phyloP scores from a whole-genome alignment of 2,797 vertebrate species.

The Pyrocephalus nanus region DNA sequence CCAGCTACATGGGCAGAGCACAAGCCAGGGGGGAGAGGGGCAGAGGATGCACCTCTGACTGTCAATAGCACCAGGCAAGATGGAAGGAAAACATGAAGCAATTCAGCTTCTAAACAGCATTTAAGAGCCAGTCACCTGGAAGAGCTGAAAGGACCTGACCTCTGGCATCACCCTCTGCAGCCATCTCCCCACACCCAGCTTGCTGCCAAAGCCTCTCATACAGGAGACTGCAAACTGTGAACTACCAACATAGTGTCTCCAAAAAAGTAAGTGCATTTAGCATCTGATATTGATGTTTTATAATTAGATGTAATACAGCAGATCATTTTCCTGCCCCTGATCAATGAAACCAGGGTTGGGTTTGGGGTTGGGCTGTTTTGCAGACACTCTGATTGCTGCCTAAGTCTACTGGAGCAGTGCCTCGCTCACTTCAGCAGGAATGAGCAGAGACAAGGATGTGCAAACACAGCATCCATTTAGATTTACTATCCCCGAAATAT shows the following conservation, averaged over 20 bases:
- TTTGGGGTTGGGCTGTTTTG: conserved; percentile 56
- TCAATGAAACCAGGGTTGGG: conserved; percentile 66
- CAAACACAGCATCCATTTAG: conserved; percentile 58
- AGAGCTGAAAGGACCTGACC: conserved; percentile 40
- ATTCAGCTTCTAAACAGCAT: not conserved
- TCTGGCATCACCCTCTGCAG: conserved; percentile 32
- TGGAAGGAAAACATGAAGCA: not conserved
- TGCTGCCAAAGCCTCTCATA: conserved; percentile 21
- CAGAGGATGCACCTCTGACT: not conserved
- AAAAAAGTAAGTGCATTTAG: conserved; percentile 48
- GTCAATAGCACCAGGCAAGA: not conserved
- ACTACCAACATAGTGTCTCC: conserved; percentile 17
- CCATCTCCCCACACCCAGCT: not conserved
- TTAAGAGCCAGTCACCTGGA: conserved; percentile 40
- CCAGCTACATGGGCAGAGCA: not conserved
- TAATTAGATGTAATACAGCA: conserved; percentile 76
- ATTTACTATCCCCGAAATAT: conserved; percentile 71
- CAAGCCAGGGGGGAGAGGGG: not conserved
- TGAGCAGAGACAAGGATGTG: conserved; percentile 38
- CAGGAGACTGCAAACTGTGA: conserved; percentile 55
- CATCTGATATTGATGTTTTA: conserved; percentile 72
- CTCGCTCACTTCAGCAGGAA: conserved; percentile 1
- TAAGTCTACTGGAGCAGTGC: conserved; percentile 31
- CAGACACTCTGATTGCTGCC: conserved; percentile 50
- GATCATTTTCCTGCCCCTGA: conserved; percentile 70